Evolutionary conservation across 1,140 invertebrate species (phyloP).

Genomic region (Oryctes rhinoceros): DNA sequence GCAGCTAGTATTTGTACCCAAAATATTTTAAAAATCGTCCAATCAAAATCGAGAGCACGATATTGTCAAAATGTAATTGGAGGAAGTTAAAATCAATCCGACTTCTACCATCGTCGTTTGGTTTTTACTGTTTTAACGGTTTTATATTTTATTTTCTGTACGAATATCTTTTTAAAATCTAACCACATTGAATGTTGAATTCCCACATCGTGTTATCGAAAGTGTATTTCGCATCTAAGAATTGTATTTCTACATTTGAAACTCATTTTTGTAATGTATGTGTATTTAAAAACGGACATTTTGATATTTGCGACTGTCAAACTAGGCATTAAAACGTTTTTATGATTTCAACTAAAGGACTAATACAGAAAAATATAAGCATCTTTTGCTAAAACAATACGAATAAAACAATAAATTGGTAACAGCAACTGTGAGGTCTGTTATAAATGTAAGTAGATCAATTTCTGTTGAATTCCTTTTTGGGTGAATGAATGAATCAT

Average conservation of each 20-base stretch:
- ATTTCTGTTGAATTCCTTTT: conserved; percentile 35
- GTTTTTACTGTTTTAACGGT: conserved; percentile 7
- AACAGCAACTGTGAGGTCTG: not conserved
- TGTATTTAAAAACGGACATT: conserved; percentile 43
- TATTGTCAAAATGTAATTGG: conserved; percentile 25
- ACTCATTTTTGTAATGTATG: conserved; percentile 14
- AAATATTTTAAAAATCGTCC: not conserved
- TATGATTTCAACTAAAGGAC: not conserved
- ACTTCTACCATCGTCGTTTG: not conserved
- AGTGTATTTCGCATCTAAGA: not conserved
- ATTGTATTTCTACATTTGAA: not conserved
- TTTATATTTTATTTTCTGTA: conserved; percentile 15
- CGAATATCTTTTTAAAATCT: not conserved
- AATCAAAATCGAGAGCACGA: not conserved
- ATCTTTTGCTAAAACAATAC: not conserved
- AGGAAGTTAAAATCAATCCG: conserved; percentile 26
- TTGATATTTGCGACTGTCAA: conserved; percentile 40
- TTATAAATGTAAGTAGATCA: conserved; percentile 31
- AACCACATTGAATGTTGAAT: not conserved
- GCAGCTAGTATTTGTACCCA: too few species aligned
- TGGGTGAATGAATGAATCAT: conserved; percentile 35
- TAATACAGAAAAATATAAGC: conserved; percentile 8
- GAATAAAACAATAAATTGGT: conserved; percentile 12
- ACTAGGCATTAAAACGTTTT: conserved; percentile 14
- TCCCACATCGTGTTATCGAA: not conserved